Evolutionary conservation across 2,888 invertebrate genomes (phyloP).

Genomic region (Parnassius glacialis): DNA sequence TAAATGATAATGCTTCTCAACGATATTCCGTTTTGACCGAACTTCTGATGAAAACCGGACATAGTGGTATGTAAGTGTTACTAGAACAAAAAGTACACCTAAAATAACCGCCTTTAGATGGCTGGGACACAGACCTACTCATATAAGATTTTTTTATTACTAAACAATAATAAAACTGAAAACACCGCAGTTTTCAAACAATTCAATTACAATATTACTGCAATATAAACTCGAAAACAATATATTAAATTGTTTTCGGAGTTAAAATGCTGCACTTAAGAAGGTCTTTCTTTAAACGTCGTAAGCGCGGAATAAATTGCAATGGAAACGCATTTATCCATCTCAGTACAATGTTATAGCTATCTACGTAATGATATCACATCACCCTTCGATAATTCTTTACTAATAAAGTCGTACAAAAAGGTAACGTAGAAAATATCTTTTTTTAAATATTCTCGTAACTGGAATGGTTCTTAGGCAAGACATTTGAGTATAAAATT

Average conservation of each 20-base stretch:
- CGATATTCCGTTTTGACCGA: no score
- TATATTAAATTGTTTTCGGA: not conserved
- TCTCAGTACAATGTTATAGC: conserved; percentile 6
- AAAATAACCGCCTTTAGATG: no score
- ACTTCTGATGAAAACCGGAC: no score
- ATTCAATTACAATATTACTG: conserved; percentile 5
- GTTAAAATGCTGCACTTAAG: conserved; percentile 17
- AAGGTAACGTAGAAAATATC: conserved; percentile 18
- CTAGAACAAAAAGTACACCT: no score
- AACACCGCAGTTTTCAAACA: not conserved
- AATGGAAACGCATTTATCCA: conserved; percentile 5
- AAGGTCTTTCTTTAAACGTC: conserved; percentile 18
- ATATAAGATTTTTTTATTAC: not conserved
- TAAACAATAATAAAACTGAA: not conserved
- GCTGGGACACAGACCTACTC: no score
- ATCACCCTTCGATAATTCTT: conserved; percentile 10
- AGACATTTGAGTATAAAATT: conserved; percentile 10
- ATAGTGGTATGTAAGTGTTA: no score
- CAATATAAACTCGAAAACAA: not conserved
- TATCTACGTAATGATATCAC: conserved; percentile 8
- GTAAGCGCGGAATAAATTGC: conserved; percentile 4
- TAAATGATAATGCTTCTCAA: no score
- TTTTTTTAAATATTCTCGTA: conserved; percentile 3
- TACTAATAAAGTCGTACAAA: not conserved
- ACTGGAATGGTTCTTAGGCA: conserved; percentile 1